phyloP scores from a whole-genome alignment of 1,140 invertebrate species.

The Tetraneura akinire region DNA sequence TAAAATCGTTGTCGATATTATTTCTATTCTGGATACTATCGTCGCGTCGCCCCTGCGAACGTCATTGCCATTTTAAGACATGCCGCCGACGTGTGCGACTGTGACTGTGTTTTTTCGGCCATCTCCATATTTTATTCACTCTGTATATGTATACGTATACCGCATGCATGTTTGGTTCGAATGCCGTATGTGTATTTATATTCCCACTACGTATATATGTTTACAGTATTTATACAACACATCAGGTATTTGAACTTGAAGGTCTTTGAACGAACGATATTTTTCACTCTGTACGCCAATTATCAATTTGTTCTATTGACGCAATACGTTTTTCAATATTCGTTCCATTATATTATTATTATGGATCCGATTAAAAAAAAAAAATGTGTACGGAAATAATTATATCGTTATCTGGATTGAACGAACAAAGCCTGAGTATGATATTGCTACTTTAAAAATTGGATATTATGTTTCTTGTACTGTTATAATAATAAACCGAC shows the following conservation, averaged over 20 bases:
- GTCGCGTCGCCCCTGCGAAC: conserved; percentile 2
- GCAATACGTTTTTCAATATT: conserved; percentile 26
- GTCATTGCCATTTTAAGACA: conserved; percentile 50
- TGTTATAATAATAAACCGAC: too few relatives aligned
- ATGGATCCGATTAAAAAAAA: not conserved
- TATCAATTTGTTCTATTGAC: conserved; percentile 41
- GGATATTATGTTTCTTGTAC: too few relatives aligned
- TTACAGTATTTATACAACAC: not conserved
- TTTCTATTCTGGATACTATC: conserved; percentile 34
- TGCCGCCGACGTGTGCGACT: conserved; percentile 2
- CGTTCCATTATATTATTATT: conserved; percentile 36
- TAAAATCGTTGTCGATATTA: conserved; percentile 40
- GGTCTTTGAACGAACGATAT: conserved; percentile 38
- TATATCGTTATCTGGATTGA: not conserved
- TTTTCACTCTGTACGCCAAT: conserved; percentile 43
- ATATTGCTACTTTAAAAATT: too few relatives aligned
- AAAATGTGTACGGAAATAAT: not conserved
- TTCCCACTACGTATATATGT: not conserved
- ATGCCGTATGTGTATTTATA: conserved; percentile 7
- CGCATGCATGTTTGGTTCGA: not conserved
- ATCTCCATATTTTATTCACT: not conserved
- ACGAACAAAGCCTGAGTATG: not conserved
- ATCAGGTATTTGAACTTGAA: conserved; percentile 45
- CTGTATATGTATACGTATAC: conserved; percentile 17
- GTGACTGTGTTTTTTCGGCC: conserved; percentile 22